Evolutionary conservation across 2,888 invertebrate genomes (phyloP).

Genomic region (Meteorus colon): DNA sequence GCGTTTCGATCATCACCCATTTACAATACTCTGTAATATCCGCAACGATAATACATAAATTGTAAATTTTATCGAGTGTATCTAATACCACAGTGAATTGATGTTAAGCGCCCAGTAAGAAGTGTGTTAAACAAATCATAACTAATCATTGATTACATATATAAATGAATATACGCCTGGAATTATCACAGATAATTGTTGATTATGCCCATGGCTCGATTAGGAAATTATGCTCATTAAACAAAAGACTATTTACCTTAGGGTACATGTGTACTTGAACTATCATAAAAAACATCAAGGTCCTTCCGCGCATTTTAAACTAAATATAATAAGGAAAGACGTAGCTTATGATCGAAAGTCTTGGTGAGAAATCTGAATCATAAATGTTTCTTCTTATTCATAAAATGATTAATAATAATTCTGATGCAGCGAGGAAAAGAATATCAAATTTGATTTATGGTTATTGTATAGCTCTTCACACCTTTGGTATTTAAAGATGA

Average conservation of each 20-base stretch:
- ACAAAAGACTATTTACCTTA: constrained; percentile 23
- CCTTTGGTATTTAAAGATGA: neutral
- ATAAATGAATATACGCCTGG: neutral
- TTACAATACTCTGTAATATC: neutral
- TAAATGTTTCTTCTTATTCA: neutral
- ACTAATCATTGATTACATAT: constrained; percentile 6
- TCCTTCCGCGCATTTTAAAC: constrained; percentile 14
- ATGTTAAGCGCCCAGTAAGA: neutral
- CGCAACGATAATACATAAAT: constrained; percentile 12
- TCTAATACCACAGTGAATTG: neutral
- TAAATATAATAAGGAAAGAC: neutral
- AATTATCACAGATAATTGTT: constrained; percentile 28
- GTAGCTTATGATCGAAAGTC: neutral
- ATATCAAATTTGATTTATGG: neutral
- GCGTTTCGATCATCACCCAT: neutral
- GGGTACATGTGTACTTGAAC: constrained; percentile 28
- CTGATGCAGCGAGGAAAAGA: neutral
- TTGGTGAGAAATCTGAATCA: neutral
- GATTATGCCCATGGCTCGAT: constrained; percentile 22
- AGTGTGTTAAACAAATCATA: constrained; percentile 15
- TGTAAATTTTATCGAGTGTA: constrained; percentile 24
- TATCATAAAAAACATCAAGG: constrained; percentile 30
- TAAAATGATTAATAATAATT: constrained; percentile 1
- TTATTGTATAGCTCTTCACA: neutral
- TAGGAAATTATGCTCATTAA: constrained; percentile 32